Percentiles rank a stretch among this genome's conserved stretches.
Conservation (phyloP, 2,113 vertebrate genomes). For the Sialia sialis region DNA sequence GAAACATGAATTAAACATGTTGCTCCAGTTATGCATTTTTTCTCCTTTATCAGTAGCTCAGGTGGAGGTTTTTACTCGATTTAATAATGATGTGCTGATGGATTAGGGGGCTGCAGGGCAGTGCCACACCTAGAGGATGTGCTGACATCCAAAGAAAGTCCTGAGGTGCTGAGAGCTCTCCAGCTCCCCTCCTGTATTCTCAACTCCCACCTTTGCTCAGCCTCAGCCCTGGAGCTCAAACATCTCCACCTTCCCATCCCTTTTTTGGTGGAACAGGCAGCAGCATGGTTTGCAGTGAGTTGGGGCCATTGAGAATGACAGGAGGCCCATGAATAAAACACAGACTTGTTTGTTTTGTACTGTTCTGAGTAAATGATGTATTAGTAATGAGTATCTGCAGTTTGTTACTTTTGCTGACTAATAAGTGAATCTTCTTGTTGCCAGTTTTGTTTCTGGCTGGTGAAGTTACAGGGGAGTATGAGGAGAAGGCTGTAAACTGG, state of each 20-base stretch:
- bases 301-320: background rate
- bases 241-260: background rate
- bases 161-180: background rate
- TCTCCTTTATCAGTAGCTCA: background rate
- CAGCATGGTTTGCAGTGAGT: background rate
- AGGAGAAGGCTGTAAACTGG: background rate
- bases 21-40: background rate
- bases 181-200: fast-evolving
- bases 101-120: background rate
- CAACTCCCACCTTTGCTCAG: background rate
- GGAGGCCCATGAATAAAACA: constrained; percentile 44
- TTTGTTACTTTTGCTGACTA: constrained; percentile 25
- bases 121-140: background rate
- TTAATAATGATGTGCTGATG: background rate
- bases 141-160: background rate
- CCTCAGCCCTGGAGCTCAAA: background rate
- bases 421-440: background rate
- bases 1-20: background rate
- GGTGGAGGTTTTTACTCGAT: background rate
- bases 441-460: background rate
- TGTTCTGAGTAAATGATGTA: background rate
- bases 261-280: fast-evolving
- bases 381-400: constrained; percentile 46
- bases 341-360: constrained; percentile 18
- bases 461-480: background rate